Evolutionary conservation across 1,140 invertebrate genomes (phyloP), one percentile per base, ranked within the genome.

Genomic region (Drosophila guanche): DNA sequence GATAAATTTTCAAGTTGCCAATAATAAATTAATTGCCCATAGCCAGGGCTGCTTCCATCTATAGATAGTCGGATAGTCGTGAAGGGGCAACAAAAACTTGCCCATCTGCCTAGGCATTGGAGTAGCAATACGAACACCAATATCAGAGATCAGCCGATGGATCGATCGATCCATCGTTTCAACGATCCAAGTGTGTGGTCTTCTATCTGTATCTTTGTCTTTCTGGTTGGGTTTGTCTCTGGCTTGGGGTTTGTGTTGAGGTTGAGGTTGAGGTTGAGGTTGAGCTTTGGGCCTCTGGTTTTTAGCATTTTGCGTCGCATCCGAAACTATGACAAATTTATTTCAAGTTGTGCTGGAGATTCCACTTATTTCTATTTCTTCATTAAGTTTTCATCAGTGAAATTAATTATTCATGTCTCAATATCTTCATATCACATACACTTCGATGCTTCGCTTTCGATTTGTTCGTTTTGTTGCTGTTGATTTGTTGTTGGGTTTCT

Each of bases 341-440:
- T 86, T 88, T 86, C 74, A 60, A 85, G 63, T 85, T 63, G 76
- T 45, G 73, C 59, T 56, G 69, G 76, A 79, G 77, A 79, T 76
- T 81, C 73, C 74, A 65, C 74, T 83, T 68, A 60, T 78, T 79
- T 89, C 78, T 76, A 88, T 88, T 89, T 88, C 84, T 88, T 88
- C 83, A 88, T 88, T 88, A 88, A 88, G 83, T 88, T 88, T 88
- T 88, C 83, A 88, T 88, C 83, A 88, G 83, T 73, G 75, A 83
- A 66, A 88, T 88, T 88, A 88, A 88, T 88, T 88, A 88, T 88
- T 88, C 83, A 88, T 88, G 83, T 88, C 83, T 78, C 67, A 88
- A 88, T 88, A 88, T 88, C 83, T 83, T 83, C 71, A 83, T 76
- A 88, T 79, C 75, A 83, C 56, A 81, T 86, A 75, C 76, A 66